Evolutionary conservation across 1,140 invertebrate genomes (phyloP).

Genomic region (Homarus americanus): DNA sequence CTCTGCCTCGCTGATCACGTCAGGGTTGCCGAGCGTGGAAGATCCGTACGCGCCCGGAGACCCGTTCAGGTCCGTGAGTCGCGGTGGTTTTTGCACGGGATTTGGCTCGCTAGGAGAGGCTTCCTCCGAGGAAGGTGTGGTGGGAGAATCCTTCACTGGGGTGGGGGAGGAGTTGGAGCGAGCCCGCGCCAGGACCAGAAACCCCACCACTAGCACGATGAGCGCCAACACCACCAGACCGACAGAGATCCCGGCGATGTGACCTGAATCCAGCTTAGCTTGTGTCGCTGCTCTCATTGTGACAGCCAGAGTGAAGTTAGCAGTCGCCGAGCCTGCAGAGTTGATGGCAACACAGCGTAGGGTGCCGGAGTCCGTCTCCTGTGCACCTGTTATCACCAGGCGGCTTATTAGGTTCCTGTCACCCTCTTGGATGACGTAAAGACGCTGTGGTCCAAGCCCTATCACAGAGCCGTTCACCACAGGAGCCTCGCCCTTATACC

Average conservation of each 20-base stretch:
- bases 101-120: constrained; percentile 78
- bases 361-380: constrained; percentile 86
- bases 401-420: constrained; percentile 85
- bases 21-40: constrained; percentile 86
- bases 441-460: constrained; percentile 83
- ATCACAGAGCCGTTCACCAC: constrained; percentile 75
- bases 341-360: constrained; percentile 87
- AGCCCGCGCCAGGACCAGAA: constrained; percentile 64
- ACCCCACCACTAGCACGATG: constrained; percentile 57
- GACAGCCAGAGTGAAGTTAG: constrained; percentile 86
- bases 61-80: constrained; percentile 81
- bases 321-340: constrained; percentile 85
- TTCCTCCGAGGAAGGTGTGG: constrained; percentile 52
- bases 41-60: constrained; percentile 43
- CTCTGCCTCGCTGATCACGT: constrained; percentile 88
- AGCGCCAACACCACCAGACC: constrained; percentile 69
- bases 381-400: constrained; percentile 91
- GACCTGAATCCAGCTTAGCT: constrained; percentile 62
- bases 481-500: constrained; percentile 81
- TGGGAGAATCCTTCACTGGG: constrained; percentile 68
- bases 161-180: constrained; percentile 59
- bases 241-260: constrained; percentile 74
- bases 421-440: constrained; percentile 67
- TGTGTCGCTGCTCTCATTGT: constrained; percentile 63
- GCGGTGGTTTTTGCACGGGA: constrained; percentile 84